Evolutionary conservation across 2,797 vertebrate species (phyloP), one percentile per base, ranked within the genome.

Genomic region (Adrianichthys oophorus): DNA sequence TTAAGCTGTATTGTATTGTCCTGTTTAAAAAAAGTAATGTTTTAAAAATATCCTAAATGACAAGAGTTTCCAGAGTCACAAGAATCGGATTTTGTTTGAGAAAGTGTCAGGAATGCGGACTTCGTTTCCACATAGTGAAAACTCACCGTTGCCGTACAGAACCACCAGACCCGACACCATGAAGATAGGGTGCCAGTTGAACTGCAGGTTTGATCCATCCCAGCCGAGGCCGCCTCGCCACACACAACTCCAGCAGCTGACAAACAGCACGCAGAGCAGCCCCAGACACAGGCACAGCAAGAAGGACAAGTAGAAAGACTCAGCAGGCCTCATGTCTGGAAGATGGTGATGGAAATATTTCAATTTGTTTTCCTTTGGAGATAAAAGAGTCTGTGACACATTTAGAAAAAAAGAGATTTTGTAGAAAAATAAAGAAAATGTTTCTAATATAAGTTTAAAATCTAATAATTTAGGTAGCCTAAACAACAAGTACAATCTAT

Each of bases 161-260:
- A 78, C 60, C 26, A 76, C 15, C 52, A 73, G 60, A 15, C 74
- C 66, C 0, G 57, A 60, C 55, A 76, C 60, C 79, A 76, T 73
- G 26, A 81, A 48, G 43, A 76, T 63, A 0, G 75, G 72, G 5
- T 81, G 78, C 79, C 72, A 78, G 66, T 68, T 75, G 43, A 70
- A 70, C 40, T 78, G 53, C 44, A 61, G 62, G 23, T 8, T 24
- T 0, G 68, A 68, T 1, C 56, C 50, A 0, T 65, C 59, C 78
- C 78, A 78, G 45, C 62, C 48, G 53, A 75, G 62, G 0, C 72
- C 69, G 0, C 79, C 72, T 15, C 16, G 23, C 69, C 78, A 81
- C 14, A 7, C 14, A 0, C 52, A 65, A 42, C 14, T 46, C 76
- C 76, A 81, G 55, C 1, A 41, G 60, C 17, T 52, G 32, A 73